Evolutionary conservation across 2,888 invertebrate species (phyloP), one percentile per base, ranked within the genome.

Genomic region (Zonitis immaculata): DNA sequence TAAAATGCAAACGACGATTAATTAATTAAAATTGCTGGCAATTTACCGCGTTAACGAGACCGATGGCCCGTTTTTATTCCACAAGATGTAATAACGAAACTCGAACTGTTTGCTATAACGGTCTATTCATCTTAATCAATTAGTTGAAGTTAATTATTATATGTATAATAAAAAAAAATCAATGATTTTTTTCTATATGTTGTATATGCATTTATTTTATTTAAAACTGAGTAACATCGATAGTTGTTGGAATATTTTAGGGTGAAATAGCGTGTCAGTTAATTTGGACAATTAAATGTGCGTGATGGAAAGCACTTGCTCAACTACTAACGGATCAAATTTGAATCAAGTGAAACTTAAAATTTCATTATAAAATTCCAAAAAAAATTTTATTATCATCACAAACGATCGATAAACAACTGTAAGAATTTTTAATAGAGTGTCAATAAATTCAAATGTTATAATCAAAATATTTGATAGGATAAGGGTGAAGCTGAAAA

Each of bases 391-490:
- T n/a, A n/a, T n/a, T n/a, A n/a, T n/a, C n/a, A n/a, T n/a, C n/a
- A 7, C 16, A 45, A 47, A 27, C 39, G 44, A 47, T n/a, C n/a
- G n/a, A n/a, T n/a, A n/a, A n/a, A n/a, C n/a, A n/a, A n/a, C n/a
- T n/a, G n/a, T n/a, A n/a, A n/a, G n/a, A 45, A 48, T 52, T 52
- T 52, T 42, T 48, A 39, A 42, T 43, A 48, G 45, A n/a, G 43
- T 45, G 51, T 48, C 46, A 48, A 16, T 42, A 44, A 51, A 48
- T 51, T 14, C 14, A 8, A 7, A 9, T 12, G 48, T 44, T 55
- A 52, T 52, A 55, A 52, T 45, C 49, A 52, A 55, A 55, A 52
- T 55, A 55, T 52, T 49, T 55, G 49, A 49, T 52, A 56, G 52
- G 51, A 56, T 51, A 52, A 49, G 49, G 48, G 51, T 51, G 51